phyloP scores from a whole-genome alignment of 2,888 invertebrate species.

The Agrochola circellaris region DNA sequence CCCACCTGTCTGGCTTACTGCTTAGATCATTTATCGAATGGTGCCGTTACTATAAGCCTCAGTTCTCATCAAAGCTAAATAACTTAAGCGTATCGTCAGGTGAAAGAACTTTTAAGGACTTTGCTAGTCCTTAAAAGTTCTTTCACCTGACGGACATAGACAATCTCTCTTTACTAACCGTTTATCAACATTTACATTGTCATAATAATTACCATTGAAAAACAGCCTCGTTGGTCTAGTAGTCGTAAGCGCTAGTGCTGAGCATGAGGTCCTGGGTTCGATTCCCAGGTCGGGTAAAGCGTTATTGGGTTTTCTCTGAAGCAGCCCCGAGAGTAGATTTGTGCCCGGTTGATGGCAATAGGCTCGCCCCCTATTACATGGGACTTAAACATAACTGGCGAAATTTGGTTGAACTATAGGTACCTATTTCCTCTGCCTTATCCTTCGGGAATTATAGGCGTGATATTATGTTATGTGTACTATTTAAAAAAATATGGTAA shows the following conservation, averaged over 20 bases:
- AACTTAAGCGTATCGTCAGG: constrained; percentile 17
- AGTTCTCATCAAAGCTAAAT: constrained; percentile 30
- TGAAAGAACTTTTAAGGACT: constrained; percentile 34
- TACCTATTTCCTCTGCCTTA: background rate
- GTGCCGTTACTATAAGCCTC: constrained; percentile 30
- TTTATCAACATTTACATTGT: background rate
- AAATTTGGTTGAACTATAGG: background rate
- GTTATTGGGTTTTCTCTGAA: background rate
- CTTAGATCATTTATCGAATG: constrained; percentile 32
- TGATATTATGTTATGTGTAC: background rate
- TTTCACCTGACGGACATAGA: too few species aligned
- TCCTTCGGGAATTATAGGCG: background rate
- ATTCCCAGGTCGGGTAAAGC: background rate
- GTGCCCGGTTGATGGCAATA: background rate
- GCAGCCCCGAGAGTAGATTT: background rate
- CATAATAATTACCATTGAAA: background rate
- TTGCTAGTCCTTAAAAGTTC: too few species aligned
- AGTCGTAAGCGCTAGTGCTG: background rate
- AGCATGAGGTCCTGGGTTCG: background rate
- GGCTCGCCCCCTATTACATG: background rate
- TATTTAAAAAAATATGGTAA: background rate
- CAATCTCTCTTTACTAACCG: background rate
- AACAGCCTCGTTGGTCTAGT: background rate
- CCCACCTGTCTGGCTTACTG: constrained; percentile 41
- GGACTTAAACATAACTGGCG: background rate